Evolutionary conservation across 2,888 invertebrate genomes (phyloP), one percentile per base, ranked within the genome.

Genomic region (Drosophila acutilabella): DNA sequence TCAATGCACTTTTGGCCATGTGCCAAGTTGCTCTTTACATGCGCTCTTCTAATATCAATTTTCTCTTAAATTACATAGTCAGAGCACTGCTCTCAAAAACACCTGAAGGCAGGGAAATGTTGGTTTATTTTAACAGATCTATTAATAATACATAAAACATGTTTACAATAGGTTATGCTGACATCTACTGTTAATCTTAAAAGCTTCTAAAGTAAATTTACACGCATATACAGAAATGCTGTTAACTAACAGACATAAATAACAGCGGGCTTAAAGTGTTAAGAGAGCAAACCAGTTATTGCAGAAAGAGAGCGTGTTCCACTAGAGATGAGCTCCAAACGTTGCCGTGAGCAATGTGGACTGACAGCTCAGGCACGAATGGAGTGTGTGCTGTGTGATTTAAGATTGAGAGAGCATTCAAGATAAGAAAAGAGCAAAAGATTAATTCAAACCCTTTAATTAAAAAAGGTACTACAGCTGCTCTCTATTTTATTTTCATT

Each of bases 1-100:
- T 85, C 87, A 87, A 87, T 85, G 85, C 88, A 87, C 71, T 82
- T 76, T 89, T 89, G 89, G 89, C 90, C 89, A 88, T 89, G 89
- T 90, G 90, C 90, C 90, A 89, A 89, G 89, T 81, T 85, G 69
- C 77, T 80, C 88, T 89, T 85, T 53, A 38, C 51, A 14, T 23
- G 26, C 5, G 16, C 50, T n/a, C 51, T 42, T 11, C 16, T 42
- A 4, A n/a, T n/a, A n/a, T n/a, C n/a, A 4, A 6, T 1, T 18
- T 66, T 11, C 78, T 80, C 80, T 78, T 76, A 44, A 53, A 6
- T 5, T 13, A 5, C 14, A 41, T 1, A 5, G 8, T 4, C 26
- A 56, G 62, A 59, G 67, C 20, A 48, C 6, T 33, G 10, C 23
- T 56, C 11, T 44, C 51, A 23, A 14, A 13, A 11, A 14, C 16